These are phyloP conservation scores for Drosophila setifemur DNA, from an alignment of 1,140 invertebrate species.

Conservation along the genomic window DNA sequence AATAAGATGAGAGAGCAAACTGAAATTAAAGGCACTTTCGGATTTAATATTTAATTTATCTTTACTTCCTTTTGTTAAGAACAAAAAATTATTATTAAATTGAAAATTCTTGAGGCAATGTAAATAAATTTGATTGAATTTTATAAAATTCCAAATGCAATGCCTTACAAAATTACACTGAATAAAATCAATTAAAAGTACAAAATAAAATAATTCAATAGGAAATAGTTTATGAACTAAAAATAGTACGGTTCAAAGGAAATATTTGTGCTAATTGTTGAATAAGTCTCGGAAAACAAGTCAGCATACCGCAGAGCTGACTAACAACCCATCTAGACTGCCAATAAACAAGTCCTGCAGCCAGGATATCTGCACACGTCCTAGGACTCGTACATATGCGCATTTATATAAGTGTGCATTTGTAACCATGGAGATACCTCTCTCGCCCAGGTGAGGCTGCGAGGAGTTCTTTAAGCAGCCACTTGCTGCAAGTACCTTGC, in stretches of 20 bases:
- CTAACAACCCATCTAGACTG: not conserved
- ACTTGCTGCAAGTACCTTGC: slow-evolving; percentile 41
- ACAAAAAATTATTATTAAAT: too few species aligned
- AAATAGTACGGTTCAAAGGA: too few species aligned
- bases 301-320: not conserved
- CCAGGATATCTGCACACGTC: too few species aligned
- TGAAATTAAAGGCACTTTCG: not conserved
- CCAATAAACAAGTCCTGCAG: slow-evolving; percentile 4
- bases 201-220: too few species aligned
- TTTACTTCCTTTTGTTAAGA: too few species aligned
- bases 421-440: slow-evolving; percentile 15
- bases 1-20: not conserved
- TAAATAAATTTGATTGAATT: too few species aligned
- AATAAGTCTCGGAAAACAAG: not conserved
- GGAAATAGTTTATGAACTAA: too few species aligned
- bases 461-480: slow-evolving; percentile 28
- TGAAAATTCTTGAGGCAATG: too few species aligned
- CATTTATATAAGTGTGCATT: not conserved
- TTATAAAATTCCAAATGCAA: too few species aligned
- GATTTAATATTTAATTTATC: too few species aligned
- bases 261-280: not conserved
- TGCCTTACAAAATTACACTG: too few species aligned
- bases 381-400: not conserved
- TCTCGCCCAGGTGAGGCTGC: not conserved
- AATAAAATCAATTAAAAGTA: too few species aligned